Evolutionary conservation across 2,888 invertebrate genomes (phyloP).

Genomic region (Apodemia zela): DNA sequence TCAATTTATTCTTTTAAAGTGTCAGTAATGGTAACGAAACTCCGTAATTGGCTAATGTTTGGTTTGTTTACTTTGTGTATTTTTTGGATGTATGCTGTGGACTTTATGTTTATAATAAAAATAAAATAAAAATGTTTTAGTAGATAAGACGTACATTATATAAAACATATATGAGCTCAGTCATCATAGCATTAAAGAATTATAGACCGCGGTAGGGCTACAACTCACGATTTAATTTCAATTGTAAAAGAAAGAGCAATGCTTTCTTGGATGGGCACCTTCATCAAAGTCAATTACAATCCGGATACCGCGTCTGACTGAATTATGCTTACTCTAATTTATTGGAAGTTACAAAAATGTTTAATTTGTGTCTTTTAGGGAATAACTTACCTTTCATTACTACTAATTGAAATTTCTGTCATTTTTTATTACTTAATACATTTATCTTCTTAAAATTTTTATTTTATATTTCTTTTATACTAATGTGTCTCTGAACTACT

Average conservation of each 20-base stretch:
- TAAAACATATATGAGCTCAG: background rate
- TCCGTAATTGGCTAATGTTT: too few relatives aligned
- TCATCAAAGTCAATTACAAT: constrained; percentile 67
- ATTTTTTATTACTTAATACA: too few relatives aligned
- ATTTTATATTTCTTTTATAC: too few relatives aligned
- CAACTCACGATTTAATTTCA: background rate
- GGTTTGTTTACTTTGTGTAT: too few relatives aligned
- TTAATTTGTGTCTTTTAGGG: background rate
- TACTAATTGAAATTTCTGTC: too few relatives aligned
- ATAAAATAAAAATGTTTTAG: too few relatives aligned
- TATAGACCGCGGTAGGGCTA: background rate
- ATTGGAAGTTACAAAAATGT: constrained; percentile 6
- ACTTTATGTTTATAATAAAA: too few relatives aligned
- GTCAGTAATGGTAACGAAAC: too few relatives aligned
- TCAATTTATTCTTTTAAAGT: too few relatives aligned
- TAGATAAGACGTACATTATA: background rate
- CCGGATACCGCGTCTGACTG: background rate
- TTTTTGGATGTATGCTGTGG: too few relatives aligned
- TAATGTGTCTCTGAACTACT: too few relatives aligned
- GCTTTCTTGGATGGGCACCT: constrained; percentile 41
- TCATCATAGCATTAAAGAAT: background rate
- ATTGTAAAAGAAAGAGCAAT: constrained; percentile 27
- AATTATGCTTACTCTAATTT: constrained; percentile 2
- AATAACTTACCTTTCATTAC: background rate
- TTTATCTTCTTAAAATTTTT: too few relatives aligned